A percentile compares a stretch with the other conserved stretches of the same genome.
Evolutionary conservation across 2,888 invertebrate species (phyloP).

Genomic region (Blastobasis lacticolella): DNA sequence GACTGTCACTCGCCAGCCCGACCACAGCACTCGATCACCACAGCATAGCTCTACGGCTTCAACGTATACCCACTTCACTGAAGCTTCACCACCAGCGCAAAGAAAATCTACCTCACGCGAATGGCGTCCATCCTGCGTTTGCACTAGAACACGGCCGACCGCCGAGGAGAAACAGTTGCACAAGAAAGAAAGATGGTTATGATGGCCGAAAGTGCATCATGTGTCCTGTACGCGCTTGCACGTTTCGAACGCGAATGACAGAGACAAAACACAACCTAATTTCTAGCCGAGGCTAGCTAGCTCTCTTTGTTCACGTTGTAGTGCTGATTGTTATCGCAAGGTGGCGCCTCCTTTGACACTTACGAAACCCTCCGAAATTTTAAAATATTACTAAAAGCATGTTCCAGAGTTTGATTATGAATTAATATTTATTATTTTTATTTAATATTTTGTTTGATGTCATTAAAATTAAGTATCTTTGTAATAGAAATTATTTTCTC

Average conservation of each 20-base stretch:
- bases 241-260: slow-evolving; percentile 30
- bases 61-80: slow-evolving; percentile 24
- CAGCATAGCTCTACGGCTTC: slow-evolving; percentile 42
- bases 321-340: slow-evolving; percentile 37
- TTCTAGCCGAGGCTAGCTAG: slow-evolving; percentile 59
- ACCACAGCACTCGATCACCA: slow-evolving; percentile 46
- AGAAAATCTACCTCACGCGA: slow-evolving; percentile 64
- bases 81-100: slow-evolving; percentile 45
- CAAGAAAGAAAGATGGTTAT: slow-evolving; percentile 72
- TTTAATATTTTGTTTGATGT: neutral
- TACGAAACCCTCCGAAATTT: neutral
- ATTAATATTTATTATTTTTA: neutral
- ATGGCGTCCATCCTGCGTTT: slow-evolving; percentile 74
- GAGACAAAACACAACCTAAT: slow-evolving; percentile 68
- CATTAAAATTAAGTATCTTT: neutral
- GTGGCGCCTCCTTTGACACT: slow-evolving; percentile 28
- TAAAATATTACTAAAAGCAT: neutral
- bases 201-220: slow-evolving; percentile 60
- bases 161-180: slow-evolving; percentile 73
- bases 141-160: slow-evolving; percentile 70
- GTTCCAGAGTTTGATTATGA: neutral
- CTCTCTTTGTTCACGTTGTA: slow-evolving; percentile 64
- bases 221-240: slow-evolving; percentile 47
- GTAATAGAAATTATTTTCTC: no score
- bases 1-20: slow-evolving; percentile 15